phyloP scores from a whole-genome alignment of 2,888 invertebrate species.

The Molorchus minor region DNA sequence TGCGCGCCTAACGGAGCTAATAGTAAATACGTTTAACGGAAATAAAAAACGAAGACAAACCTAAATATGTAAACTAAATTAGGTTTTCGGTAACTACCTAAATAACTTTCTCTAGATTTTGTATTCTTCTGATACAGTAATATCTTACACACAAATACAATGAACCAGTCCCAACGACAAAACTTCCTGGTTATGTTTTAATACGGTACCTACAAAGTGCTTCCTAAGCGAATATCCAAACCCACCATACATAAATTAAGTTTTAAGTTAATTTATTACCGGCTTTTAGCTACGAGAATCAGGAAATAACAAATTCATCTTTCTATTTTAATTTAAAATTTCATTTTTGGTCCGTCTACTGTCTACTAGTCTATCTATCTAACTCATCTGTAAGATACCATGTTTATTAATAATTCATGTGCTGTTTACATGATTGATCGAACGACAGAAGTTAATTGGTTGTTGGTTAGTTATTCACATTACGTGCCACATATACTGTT shows the following conservation, averaged over 20 bases:
- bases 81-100: too few species aligned
- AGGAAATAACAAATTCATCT: constrained; percentile 6
- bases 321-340: constrained; percentile 10
- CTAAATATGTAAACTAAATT: too few species aligned
- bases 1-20: too few species aligned
- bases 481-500: background rate
- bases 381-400: constrained; percentile 1
- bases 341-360: background rate
- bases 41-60: too few species aligned
- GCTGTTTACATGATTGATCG: constrained; percentile 6
- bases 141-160: too few species aligned
- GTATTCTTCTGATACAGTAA: too few species aligned
- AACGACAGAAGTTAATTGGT: background rate
- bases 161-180: too few species aligned
- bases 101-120: too few species aligned
- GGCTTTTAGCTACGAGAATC: background rate
- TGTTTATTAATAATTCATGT: constrained; percentile 15
- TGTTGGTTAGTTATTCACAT: background rate
- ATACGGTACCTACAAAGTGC: too few species aligned
- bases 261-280: constrained; percentile 8
- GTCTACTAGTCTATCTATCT: background rate
- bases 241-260: background rate
- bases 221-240: too few species aligned
- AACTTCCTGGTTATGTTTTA: too few species aligned
- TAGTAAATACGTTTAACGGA: too few species aligned